Evolutionary conservation across 1,140 invertebrate genomes (phyloP).

Genomic region (Brachionus sp.): DNA sequence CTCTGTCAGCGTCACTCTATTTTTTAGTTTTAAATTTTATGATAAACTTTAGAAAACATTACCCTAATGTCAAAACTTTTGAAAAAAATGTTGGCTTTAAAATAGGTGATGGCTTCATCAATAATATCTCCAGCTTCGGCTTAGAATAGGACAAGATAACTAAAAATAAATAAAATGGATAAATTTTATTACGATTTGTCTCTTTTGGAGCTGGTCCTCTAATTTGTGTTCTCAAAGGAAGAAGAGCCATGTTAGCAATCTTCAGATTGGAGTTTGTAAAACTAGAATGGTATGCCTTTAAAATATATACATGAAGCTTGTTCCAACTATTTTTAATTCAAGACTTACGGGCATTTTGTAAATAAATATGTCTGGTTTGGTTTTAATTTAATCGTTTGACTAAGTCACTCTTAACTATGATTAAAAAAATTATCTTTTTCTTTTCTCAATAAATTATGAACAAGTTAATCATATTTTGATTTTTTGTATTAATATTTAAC

Average conservation of each 20-base stretch:
- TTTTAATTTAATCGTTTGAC: slow-evolving; percentile 3
- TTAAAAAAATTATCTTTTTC: neutral
- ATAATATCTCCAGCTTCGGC: slow-evolving; percentile 80
- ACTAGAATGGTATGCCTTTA: slow-evolving; percentile 43
- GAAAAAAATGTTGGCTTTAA: slow-evolving; percentile 99
- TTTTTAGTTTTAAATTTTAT: neutral
- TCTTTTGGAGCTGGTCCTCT: slow-evolving; percentile 44
- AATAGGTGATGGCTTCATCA: slow-evolving; percentile 92
- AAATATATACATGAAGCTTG: neutral
- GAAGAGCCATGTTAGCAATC: slow-evolving; percentile 40
- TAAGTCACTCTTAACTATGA: slow-evolving; percentile 25
- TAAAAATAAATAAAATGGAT: neutral
- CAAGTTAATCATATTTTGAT: neutral
- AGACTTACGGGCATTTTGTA: neutral
- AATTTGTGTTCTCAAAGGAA: slow-evolving; percentile 40
- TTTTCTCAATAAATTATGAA: slow-evolving; percentile 12
- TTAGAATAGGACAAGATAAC: slow-evolving; percentile 48
- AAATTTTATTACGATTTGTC: neutral
- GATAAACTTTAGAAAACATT: neutral
- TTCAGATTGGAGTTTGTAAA: neutral
- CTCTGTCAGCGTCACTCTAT: slow-evolving; percentile 88
- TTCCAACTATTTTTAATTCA: neutral
- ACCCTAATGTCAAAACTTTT: slow-evolving; percentile 84
- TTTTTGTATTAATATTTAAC: neutral
- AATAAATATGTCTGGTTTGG: neutral